These are phyloP conservation scores for Lindbergichthys nudifrons DNA, from an alignment of 2,797 vertebrate species.

Conservation along the genomic window DNA sequence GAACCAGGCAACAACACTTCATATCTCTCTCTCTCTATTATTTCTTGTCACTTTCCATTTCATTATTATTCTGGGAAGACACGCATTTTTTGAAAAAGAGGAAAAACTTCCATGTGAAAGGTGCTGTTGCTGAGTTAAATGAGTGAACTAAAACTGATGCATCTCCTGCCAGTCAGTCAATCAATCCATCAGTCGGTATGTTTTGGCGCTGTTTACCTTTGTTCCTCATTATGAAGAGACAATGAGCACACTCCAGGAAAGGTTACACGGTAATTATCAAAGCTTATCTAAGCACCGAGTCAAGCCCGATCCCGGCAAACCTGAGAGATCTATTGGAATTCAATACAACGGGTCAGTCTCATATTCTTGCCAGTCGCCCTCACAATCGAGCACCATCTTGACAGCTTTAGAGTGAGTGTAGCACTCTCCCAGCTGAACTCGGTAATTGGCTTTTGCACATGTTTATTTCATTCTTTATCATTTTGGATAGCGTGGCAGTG, in stretches of 20 bases:
- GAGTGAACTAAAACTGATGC: constrained; percentile 29
- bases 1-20: constrained; percentile 50
- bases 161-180: constrained; percentile 23
- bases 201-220: constrained; percentile 62
- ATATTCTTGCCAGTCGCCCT: constrained; percentile 35
- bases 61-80: constrained; percentile 37
- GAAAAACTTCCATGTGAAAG: constrained; percentile 17
- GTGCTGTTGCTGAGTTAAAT: constrained; percentile 25
- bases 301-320: constrained; percentile 42
- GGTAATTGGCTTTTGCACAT: constrained; percentile 30
- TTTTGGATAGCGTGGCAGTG: constrained; percentile 1
- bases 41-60: constrained; percentile 51
- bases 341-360: constrained; percentile 55
- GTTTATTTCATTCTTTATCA: constrained; percentile 34
- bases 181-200: constrained; percentile 32
- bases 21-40: constrained; percentile 29
- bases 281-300: constrained; percentile 60
- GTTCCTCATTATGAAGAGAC: constrained; percentile 62
- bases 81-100: constrained; percentile 39
- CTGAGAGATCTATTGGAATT: constrained; percentile 63
- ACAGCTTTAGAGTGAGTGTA: constrained; percentile 23
- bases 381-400: constrained; percentile 38
- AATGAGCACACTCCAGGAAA: constrained; percentile 54
- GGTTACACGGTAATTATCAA: constrained; percentile 68
- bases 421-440: constrained; percentile 17